Evolutionary conservation across 2,888 invertebrate species (phyloP).

Genomic region (Morpho deidamia): DNA sequence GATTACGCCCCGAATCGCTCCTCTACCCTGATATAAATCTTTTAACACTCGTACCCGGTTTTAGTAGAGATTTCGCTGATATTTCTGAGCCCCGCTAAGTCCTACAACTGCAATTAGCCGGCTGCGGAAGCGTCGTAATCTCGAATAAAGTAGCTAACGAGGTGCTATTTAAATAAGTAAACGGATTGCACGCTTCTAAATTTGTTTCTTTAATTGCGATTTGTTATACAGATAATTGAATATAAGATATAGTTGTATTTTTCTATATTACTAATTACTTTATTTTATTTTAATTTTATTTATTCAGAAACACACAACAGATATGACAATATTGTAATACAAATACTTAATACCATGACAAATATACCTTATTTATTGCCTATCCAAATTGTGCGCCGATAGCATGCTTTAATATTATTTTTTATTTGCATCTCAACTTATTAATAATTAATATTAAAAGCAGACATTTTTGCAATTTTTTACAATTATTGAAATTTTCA

Average conservation of each 20-base stretch:
- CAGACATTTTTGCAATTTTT: too few relatives aligned
- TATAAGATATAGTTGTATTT: neutral
- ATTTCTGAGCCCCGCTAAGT: slow-evolving; percentile 55
- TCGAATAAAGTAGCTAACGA: slow-evolving; percentile 46
- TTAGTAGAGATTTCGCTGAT: slow-evolving; percentile 37
- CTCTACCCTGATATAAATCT: slow-evolving; percentile 70
- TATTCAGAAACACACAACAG: too few relatives aligned
- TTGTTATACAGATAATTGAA: slow-evolving; percentile 19
- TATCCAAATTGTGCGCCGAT: too few relatives aligned
- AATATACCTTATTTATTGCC: too few relatives aligned
- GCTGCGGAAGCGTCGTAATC: slow-evolving; percentile 58
- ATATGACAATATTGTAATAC: too few relatives aligned
- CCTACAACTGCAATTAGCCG: slow-evolving; percentile 72
- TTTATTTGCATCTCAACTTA: too few relatives aligned
- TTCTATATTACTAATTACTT: too few relatives aligned
- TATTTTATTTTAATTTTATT: too few relatives aligned
- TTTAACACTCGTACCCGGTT: slow-evolving; percentile 68
- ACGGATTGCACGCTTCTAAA: slow-evolving; percentile 25
- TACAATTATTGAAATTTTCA: too few relatives aligned
- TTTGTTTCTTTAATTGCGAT: slow-evolving; percentile 26
- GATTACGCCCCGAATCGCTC: slow-evolving; percentile 49
- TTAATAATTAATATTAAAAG: too few relatives aligned
- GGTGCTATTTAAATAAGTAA: slow-evolving; percentile 42
- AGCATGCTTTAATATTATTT: too few relatives aligned
- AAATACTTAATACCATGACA: too few relatives aligned